Conservation (phyloP, 2,888 invertebrate species). For the Luperina testacea region DNA sequence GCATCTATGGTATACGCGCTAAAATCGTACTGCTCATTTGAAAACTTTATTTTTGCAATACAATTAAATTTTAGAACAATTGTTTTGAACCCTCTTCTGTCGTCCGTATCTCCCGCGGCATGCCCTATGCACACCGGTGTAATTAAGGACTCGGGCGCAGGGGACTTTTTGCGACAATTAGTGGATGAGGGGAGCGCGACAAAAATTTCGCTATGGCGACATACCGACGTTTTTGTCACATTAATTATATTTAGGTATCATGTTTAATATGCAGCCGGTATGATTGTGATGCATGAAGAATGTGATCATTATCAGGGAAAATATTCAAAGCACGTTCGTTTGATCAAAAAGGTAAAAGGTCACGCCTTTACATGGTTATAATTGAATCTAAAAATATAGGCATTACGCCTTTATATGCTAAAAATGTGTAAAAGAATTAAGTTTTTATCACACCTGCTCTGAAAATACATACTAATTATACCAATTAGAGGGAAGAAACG, state of each 20-base stretch:
- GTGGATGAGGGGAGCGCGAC: slow-evolving; percentile 62
- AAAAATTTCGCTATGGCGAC: slow-evolving; percentile 51
- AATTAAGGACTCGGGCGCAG: slow-evolving; percentile 63
- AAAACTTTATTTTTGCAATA: slow-evolving; percentile 5
- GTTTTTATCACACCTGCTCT: no score
- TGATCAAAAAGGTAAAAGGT: not conserved
- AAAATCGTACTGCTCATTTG: slow-evolving; percentile 17
- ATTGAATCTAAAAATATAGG: slow-evolving; percentile 7
- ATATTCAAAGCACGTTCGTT: not conserved
- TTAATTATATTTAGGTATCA: slow-evolving; percentile 34
- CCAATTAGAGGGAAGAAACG: no score
- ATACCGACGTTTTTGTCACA: slow-evolving; percentile 52
- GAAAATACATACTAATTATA: no score
- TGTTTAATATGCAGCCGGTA: not conserved
- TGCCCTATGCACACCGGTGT: slow-evolving; percentile 51
- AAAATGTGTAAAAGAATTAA: slow-evolving; percentile 11
- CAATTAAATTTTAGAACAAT: slow-evolving; percentile 40
- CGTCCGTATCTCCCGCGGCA: slow-evolving; percentile 28
- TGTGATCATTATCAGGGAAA: not conserved
- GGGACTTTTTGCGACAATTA: slow-evolving; percentile 76
- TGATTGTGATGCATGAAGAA: slow-evolving; percentile 2
- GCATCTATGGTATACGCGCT: not conserved
- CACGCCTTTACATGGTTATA: not conserved
- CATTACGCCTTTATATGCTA: slow-evolving; percentile 2
- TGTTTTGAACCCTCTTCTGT: slow-evolving; percentile 28